Evolutionary conservation across 2,888 invertebrate species (phyloP).

Genomic region (Netelia melanura): DNA sequence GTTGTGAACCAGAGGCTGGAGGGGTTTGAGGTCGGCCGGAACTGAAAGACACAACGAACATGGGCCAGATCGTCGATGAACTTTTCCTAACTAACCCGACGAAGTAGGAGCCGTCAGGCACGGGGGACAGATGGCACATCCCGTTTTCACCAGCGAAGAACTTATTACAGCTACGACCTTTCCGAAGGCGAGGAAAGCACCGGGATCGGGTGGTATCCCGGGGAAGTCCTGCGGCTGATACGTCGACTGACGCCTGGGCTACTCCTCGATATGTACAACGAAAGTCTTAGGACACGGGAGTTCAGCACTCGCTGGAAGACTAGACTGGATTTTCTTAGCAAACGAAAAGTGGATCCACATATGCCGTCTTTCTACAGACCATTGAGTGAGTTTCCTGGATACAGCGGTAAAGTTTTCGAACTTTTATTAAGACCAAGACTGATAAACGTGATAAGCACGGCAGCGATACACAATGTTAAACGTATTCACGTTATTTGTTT

Average conservation of each 20-base stretch:
- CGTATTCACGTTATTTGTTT: too few species aligned
- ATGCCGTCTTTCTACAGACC: conserved; percentile 46
- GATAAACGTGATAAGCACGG: too few species aligned
- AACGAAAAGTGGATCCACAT: conserved; percentile 60
- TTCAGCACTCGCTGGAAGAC: conserved; percentile 31
- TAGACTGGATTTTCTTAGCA: conserved; percentile 27
- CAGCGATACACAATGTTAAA: too few species aligned
- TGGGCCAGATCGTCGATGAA: too few species aligned
- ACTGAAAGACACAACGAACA: too few species aligned
- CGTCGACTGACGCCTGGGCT: conserved; percentile 44
- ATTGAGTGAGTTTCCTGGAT: not conserved
- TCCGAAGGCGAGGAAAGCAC: not conserved
- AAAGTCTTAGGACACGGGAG: conserved; percentile 39
- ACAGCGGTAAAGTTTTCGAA: conserved; percentile 70
- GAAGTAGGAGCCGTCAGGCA: not conserved
- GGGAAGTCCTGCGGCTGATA: conserved; percentile 49
- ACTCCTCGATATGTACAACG: conserved; percentile 50
- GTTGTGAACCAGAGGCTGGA: too few species aligned
- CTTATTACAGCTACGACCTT: conserved; percentile 9
- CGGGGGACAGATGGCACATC: not conserved
- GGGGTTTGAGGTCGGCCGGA: too few species aligned
- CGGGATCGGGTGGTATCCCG: conserved; percentile 41
- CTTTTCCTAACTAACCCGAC: too few species aligned
- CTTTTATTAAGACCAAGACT: conserved; percentile 60
- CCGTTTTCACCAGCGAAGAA: conserved; percentile 34